Evolutionary conservation across 2,113 vertebrate genomes (phyloP).

Genomic region (Stegostoma tigrinum): DNA sequence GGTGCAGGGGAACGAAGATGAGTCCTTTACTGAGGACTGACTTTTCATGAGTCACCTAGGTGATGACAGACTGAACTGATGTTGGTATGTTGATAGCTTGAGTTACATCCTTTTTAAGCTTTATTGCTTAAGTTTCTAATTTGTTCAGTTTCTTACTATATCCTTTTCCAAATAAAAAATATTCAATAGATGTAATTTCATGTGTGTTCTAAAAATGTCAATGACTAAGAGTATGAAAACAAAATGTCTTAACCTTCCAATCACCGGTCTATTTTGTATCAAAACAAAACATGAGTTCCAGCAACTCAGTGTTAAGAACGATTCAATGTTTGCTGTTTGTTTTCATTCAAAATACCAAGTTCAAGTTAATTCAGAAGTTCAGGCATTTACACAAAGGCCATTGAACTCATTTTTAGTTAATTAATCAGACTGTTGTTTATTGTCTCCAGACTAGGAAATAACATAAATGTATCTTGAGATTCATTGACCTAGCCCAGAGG

Average conservation of each 20-base stretch:
- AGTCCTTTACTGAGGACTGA: too few relatives aligned
- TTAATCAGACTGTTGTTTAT: slow-evolving; percentile 5
- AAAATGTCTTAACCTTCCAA: neutral
- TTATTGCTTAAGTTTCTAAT: neutral
- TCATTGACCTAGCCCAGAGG: neutral
- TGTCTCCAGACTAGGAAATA: neutral
- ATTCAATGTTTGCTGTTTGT: neutral
- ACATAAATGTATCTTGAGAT: neutral
- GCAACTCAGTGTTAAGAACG: too few relatives aligned
- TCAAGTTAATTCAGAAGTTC: neutral
- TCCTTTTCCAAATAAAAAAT: neutral
- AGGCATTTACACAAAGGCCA: neutral
- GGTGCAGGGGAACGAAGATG: too few relatives aligned
- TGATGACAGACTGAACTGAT: neutral
- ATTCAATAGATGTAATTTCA: neutral
- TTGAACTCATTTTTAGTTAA: neutral
- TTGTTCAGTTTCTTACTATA: neutral
- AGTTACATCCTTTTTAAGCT: neutral
- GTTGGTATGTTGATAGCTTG: neutral
- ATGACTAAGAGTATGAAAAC: neutral
- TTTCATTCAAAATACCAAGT: neutral
- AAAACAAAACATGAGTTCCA: too few relatives aligned
- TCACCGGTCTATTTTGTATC: neutral
- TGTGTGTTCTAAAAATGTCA: neutral
- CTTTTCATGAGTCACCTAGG: neutral